phyloP scores from a whole-genome alignment of 2,113 vertebrate genomes.

The Notiomystis cincta region DNA sequence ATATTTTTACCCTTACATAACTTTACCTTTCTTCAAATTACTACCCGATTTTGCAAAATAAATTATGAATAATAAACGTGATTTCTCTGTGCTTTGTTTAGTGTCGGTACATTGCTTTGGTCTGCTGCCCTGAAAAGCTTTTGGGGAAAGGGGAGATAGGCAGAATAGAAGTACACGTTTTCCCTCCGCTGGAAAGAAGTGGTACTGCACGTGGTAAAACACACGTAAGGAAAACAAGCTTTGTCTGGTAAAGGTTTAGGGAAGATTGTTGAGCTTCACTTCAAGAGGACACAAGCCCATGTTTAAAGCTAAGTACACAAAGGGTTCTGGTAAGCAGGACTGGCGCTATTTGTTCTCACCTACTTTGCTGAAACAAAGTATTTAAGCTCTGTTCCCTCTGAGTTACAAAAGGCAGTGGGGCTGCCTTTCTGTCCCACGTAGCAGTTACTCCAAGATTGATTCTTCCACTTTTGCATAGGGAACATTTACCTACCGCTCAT shows the following conservation, averaged over 20 bases:
- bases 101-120: not conserved
- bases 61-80: not conserved
- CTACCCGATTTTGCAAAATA: not conserved
- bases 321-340: not conserved
- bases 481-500: not conserved
- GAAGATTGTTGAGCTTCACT: not conserved
- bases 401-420: not conserved
- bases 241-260: not conserved
- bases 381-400: not conserved
- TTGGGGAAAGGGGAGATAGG: fast-evolving
- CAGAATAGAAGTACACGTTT: not conserved
- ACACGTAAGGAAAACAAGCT: not conserved
- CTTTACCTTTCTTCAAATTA: not conserved
- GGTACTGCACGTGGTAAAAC: not conserved
- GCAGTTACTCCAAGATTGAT: not conserved
- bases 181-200: conserved; percentile 6
- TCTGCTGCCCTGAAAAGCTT: not conserved
- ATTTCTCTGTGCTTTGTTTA: not conserved
- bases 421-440: fast-evolving
- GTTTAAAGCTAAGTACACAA: not conserved
- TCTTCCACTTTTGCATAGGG: not conserved
- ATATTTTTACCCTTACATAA: not conserved
- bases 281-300: not conserved
- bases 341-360: not conserved
- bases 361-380: not conserved